Evolutionary conservation across 2,113 vertebrate genomes (phyloP).

Genomic region (Nycticebus coucang): DNA sequence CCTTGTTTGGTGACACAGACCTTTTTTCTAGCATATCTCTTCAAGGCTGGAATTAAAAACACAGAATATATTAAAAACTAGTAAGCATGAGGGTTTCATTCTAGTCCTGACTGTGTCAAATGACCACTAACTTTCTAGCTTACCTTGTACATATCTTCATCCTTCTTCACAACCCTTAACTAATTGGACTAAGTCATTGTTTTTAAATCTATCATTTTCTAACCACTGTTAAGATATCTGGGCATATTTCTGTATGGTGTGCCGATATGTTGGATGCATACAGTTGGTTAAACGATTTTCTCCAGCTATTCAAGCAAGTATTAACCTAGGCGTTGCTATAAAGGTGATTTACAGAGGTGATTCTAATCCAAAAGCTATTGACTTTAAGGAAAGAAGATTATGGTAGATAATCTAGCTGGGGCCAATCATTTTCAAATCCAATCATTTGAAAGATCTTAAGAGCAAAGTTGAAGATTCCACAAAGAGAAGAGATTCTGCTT

Average conservation of each 20-base stretch:
- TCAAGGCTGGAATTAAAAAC: not conserved
- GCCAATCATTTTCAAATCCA: too few relatives aligned
- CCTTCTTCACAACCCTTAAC: not conserved
- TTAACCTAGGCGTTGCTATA: not conserved
- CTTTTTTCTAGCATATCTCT: too few relatives aligned
- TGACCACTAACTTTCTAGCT: not conserved
- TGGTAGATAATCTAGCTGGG: not conserved
- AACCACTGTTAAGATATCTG: not conserved
- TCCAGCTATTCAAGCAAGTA: accelerated
- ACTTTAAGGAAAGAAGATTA: not conserved
- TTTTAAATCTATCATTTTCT: not conserved
- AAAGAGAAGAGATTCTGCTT: not conserved
- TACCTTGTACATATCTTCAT: accelerated
- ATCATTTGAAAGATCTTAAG: not conserved
- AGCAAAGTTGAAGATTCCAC: not conserved
- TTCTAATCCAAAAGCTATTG: not conserved
- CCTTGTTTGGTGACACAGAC: too few relatives aligned
- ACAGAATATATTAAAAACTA: not conserved
- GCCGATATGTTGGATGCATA: too few relatives aligned
- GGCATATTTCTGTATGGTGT: too few relatives aligned
- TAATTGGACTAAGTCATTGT: too few relatives aligned
- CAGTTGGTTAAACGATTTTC: not conserved
- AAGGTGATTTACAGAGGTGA: not conserved
- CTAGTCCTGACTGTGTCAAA: not conserved
- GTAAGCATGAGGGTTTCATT: not conserved